Evolutionary conservation across 2,113 vertebrate species (phyloP).

Genomic region (Mellivora capensis): DNA sequence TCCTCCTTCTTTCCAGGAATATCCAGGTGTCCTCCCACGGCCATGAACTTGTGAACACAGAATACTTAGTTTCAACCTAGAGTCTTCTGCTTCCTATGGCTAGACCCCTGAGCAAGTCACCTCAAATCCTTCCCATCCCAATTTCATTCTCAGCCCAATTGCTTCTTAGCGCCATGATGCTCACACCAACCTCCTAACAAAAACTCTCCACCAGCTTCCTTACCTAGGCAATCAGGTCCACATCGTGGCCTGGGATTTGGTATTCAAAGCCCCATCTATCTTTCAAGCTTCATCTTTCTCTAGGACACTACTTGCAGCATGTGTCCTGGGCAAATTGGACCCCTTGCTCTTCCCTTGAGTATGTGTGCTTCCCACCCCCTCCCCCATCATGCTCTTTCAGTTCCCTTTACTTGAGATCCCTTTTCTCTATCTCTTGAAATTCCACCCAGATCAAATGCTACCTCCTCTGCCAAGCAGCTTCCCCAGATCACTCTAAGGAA

Average conservation of each 20-base stretch:
- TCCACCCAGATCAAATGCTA: background rate
- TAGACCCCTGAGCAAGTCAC: background rate
- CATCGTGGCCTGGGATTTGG: background rate
- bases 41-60: background rate
- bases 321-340: background rate
- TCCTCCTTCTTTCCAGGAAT: background rate
- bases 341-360: background rate
- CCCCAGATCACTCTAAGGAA: background rate
- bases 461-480: background rate
- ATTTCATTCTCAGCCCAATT: background rate
- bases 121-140: background rate
- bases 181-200: background rate
- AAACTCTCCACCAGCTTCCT: background rate
- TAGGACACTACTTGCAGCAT: no score
- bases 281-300: background rate
- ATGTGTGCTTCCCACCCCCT: background rate
- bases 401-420: background rate
- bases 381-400: no score
- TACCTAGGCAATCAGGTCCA: background rate
- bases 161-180: background rate
- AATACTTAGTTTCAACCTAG: background rate
- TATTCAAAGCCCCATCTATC: background rate
- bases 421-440: conserved; percentile 5
- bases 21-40: background rate
- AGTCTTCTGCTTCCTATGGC: background rate